Conservation (phyloP, 2,888 invertebrate genomes). For the Eueremaeus valkanovi region DNA sequence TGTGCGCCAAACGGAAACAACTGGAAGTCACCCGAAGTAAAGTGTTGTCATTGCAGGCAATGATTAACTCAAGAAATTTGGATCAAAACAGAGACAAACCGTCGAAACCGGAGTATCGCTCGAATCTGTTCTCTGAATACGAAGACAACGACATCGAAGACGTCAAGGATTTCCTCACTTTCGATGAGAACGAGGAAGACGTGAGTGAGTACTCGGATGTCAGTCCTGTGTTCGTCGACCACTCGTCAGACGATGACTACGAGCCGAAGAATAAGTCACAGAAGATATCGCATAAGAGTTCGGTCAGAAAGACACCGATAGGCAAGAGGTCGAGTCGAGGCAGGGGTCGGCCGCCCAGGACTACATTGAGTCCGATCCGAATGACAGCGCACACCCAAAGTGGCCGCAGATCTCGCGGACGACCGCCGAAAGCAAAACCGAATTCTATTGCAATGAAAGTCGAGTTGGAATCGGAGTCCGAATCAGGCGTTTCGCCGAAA, state of each 20-base stretch:
- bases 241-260: conserved; percentile 19
- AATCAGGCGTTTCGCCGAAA: neutral
- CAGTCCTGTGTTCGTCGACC: conserved; percentile 8
- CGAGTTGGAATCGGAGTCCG: neutral
- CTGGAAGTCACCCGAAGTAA: conserved; percentile 16
- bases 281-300: neutral
- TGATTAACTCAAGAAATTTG: neutral
- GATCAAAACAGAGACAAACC: neutral
- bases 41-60: conserved; percentile 14
- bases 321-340: neutral
- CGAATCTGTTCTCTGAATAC: conserved; percentile 19
- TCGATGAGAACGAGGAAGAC: neutral
- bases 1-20: conserved; percentile 25
- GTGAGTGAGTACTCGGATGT: neutral
- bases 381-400: neutral
- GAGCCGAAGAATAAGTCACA: neutral
- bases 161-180: neutral
- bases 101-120: conserved; percentile 1
- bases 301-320: neutral
- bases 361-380: no score
- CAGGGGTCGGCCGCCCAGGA: neutral
- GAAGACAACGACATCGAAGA: conserved; percentile 19
- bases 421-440: neutral
- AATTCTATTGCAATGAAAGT: neutral
- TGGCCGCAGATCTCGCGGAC: neutral